A percentile compares a stretch with the other conserved stretches of the same genome.
phyloP scores from a whole-genome alignment of 2,888 invertebrate species.

The Onchidella celtica region DNA sequence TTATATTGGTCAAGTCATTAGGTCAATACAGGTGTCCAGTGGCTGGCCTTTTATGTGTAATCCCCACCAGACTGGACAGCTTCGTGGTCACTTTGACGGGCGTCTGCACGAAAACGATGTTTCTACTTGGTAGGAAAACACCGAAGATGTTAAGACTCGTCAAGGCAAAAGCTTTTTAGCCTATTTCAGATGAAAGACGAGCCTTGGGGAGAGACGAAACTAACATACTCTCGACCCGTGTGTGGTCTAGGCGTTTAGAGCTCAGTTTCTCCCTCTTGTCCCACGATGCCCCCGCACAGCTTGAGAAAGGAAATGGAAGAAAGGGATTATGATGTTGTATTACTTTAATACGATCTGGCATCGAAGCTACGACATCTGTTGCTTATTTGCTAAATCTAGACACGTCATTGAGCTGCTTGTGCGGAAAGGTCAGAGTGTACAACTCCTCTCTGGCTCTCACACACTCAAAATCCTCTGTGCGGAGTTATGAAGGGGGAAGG shows the following conservation, averaged over 20 bases:
- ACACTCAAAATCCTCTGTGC: neutral
- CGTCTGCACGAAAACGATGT: neutral
- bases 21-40: constrained; percentile 8
- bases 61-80: neutral
- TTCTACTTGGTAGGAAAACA: neutral
- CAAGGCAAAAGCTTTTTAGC: no score
- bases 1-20: neutral
- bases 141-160: neutral
- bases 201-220: no score
- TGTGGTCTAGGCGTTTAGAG: neutral
- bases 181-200: no score
- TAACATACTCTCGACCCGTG: no score
- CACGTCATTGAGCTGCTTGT: neutral
- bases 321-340: neutral
- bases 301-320: neutral
- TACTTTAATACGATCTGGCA: neutral
- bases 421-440: constrained; percentile 23
- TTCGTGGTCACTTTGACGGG: neutral
- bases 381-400: constrained; percentile 25
- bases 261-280: neutral
- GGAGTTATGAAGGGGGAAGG: neutral
- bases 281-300: neutral
- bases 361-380: neutral
- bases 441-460: neutral
- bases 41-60: neutral